Base-by-base conservation (phyloP, 2,113 vertebrate genomes). In the Podocnemis expansa region DNA sequence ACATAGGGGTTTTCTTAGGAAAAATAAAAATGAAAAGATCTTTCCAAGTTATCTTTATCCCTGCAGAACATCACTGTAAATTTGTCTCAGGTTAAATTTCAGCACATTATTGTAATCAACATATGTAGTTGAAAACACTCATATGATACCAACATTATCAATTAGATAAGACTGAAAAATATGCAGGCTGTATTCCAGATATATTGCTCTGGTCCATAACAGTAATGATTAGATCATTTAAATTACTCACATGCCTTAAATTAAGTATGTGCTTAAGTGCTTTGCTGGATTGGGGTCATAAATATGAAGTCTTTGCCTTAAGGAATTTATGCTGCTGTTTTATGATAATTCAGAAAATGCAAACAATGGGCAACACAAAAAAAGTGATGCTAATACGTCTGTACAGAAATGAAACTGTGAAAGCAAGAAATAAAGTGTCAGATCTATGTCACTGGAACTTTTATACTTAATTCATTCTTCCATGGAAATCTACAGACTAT, bases 171-270 rank as follows among this genome's bases (percentile, higher is more conserved):
- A 90, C 86, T 94, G 91, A 93, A 90, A 96, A 76, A 95, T 93
- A 93, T 88, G 91, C 90, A 94, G 93, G 94, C 96, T 94, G 82
- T 85, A 94, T 93, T 96, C 94, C 96, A 97, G 96, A 94, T 94
- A 90, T 67, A 79, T 55, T 94, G 93, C 91, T 91, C 27, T 73
- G 7, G 13, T 89, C 90, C 95, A 96, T 80, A 93, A 70, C 90
- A n/a, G 82, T 86, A 94, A 87, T 47, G 54, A 90, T 84, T 94
- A 91, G 94, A 82, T 75, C 93, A 96, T 97, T 90, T 93, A 87
- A 82, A 96, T 97, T 96, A 97, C 70, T 89, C 94, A 93, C 73
- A 82, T 96, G 94, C 80, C 97, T 96, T 94, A 97, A 97, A 96
- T 96, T 97, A 97, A 93, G 86, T 88, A 93, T 73, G 96, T 89